Conservation (phyloP, 2,888 invertebrate species). For the Dastarcus helophoroides region DNA sequence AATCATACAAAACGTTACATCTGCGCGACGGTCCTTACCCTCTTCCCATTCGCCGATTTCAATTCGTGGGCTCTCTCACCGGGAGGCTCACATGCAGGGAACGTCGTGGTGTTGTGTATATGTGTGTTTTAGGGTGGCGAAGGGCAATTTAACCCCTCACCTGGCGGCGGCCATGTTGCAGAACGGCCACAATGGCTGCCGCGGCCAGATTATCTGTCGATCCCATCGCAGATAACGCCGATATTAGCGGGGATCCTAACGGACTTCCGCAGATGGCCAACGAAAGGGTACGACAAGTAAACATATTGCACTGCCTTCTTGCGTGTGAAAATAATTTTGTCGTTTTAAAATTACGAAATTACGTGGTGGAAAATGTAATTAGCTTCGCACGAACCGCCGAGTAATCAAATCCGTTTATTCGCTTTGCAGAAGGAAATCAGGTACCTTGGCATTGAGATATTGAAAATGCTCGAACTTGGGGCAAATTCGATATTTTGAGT, state of each 20-base stretch:
- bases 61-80: conserved; percentile 1
- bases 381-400: too few relatives aligned
- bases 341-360: too few relatives aligned
- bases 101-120: conserved; percentile 6
- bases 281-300: conserved; percentile 16
- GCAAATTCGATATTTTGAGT: too few relatives aligned
- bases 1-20: conserved; percentile 7
- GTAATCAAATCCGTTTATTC: too few relatives aligned
- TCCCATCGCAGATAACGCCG: conserved; percentile 32
- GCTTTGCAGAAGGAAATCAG: too few relatives aligned
- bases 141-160: conserved; percentile 30
- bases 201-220: conserved; percentile 30
- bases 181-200: conserved; percentile 35
- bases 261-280: conserved; percentile 39
- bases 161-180: conserved; percentile 35
- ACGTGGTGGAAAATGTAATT: too few relatives aligned
- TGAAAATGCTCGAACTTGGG: too few relatives aligned
- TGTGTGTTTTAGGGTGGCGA: conserved; percentile 19
- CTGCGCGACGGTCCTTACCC: conserved; percentile 8
- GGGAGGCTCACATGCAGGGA: conserved; percentile 6
- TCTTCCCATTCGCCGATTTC: conserved; percentile 11
- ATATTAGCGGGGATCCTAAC: conserved; percentile 38
- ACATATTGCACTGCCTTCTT: conserved; percentile 8
- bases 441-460: too few relatives aligned
- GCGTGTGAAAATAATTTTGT: conserved; percentile 1